phyloP scores from a whole-genome alignment of 1,140 invertebrate genomes.

The Anoplophora glabripennis region DNA sequence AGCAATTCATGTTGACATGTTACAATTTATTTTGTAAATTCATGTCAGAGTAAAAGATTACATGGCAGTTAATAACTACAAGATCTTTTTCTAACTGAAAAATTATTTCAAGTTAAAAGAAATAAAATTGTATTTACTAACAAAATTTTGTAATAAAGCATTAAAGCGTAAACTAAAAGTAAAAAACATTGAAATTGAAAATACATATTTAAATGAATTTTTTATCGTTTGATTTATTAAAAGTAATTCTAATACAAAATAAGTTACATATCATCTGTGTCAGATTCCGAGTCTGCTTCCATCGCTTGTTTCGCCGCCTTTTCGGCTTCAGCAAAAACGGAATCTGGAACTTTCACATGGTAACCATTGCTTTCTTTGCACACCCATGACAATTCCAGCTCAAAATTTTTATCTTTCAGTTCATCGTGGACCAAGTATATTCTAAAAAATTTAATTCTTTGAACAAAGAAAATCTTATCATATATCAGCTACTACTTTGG shows the following conservation, averaged over 20 bases:
- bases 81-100: no score
- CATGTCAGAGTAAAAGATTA: no score
- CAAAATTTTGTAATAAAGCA: no score
- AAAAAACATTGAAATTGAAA: no score
- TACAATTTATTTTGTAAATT: no score
- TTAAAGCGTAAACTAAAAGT: no score
- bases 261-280: constrained; percentile 69
- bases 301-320: constrained; percentile 78
- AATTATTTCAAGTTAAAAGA: no score
- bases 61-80: no score
- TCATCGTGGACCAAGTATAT: constrained; percentile 98
- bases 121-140: no score
- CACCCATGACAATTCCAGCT: constrained; percentile 96
- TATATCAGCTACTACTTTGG: no score
- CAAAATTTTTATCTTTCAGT: constrained; percentile 97
- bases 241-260: not conserved
- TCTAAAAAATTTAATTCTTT: constrained; percentile 62
- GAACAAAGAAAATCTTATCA: no score
- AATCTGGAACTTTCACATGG: constrained; percentile 70
- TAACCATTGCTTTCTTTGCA: constrained; percentile 75
- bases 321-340: constrained; percentile 69
- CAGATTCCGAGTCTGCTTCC: constrained; percentile 79
- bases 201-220: not conserved
- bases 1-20: no score
- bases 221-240: not conserved